Evolutionary conservation across 2,888 invertebrate species (phyloP).

Genomic region (Electrophaes corylata): DNA sequence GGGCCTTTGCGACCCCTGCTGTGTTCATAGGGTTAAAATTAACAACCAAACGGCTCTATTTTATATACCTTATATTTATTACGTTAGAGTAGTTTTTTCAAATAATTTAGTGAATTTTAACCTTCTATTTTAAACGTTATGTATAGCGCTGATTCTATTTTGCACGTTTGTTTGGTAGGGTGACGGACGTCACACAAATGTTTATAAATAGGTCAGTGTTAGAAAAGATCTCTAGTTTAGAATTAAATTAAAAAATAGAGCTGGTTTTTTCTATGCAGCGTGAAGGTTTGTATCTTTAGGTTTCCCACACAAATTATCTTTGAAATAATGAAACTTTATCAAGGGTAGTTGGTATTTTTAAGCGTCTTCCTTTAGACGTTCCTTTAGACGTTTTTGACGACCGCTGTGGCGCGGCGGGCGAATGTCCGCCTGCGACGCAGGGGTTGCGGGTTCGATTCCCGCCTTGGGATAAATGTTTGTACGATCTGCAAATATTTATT

Average conservation of each 20-base stretch:
- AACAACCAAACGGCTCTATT: constrained; percentile 35
- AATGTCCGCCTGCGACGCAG: too few species aligned
- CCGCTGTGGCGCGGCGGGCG: too few species aligned
- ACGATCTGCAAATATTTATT: too few species aligned
- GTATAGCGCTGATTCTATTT: constrained; percentile 30
- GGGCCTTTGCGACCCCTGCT: constrained; percentile 58
- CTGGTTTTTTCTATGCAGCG: not conserved
- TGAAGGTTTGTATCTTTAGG: not conserved
- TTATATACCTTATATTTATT: constrained; percentile 35
- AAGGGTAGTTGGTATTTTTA: too few species aligned
- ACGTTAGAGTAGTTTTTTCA: constrained; percentile 19
- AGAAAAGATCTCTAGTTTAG: constrained; percentile 6
- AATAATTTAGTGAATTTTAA: constrained; percentile 29
- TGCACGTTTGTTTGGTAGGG: constrained; percentile 24
- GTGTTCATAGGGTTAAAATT: constrained; percentile 53
- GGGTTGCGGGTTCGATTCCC: too few species aligned
- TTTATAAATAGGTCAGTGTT: constrained; percentile 49
- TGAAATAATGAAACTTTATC: too few species aligned
- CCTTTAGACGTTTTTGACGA: too few species aligned
- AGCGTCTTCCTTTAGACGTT: too few species aligned
- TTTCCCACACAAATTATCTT: not conserved
- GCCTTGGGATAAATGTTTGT: too few species aligned
- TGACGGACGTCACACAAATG: constrained; percentile 23
- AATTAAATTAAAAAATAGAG: constrained; percentile 4
- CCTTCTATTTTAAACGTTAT: constrained; percentile 1